Conservation (phyloP, 1,140 invertebrate genomes). For the Pissodes strobi region DNA sequence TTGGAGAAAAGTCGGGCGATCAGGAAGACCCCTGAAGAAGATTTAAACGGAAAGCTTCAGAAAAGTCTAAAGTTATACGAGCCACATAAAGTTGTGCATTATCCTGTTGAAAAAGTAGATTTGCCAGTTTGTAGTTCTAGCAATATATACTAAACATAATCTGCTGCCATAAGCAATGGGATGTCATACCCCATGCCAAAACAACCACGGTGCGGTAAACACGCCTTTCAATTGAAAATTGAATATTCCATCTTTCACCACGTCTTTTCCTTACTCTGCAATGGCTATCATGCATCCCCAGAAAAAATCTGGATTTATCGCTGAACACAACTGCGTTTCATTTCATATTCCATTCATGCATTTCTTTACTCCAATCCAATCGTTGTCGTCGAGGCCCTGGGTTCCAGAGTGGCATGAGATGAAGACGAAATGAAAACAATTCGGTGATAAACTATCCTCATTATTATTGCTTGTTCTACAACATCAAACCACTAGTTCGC, state of each 20-base stretch:
- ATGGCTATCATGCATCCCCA: constrained; percentile 21
- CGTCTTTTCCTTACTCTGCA: constrained; percentile 33
- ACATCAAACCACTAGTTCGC: no score
- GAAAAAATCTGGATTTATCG: constrained; percentile 39
- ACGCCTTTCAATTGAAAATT: constrained; percentile 19
- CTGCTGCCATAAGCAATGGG: constrained; percentile 19
- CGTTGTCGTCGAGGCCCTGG: constrained; percentile 10
- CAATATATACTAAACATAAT: constrained; percentile 21
- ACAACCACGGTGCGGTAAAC: constrained; percentile 11
- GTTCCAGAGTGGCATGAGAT: no score
- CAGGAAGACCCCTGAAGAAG: no score
- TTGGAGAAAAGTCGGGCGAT: constrained; percentile 26
- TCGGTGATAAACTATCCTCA: no score
- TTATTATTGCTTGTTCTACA: no score
- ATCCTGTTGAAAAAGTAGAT: constrained; percentile 22
- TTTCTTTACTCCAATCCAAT: constrained; percentile 14
- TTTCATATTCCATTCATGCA: constrained; percentile 22
- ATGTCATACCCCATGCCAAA: constrained; percentile 14
- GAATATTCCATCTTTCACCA: constrained; percentile 23
- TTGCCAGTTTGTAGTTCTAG: constrained; percentile 14
- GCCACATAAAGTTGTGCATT: not conserved
- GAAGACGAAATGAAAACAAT: no score
- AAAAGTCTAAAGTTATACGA: constrained; percentile 4
- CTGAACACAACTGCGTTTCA: constrained; percentile 39
- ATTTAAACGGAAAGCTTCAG: constrained; percentile 12